Evolutionary conservation across 2,797 vertebrate species (phyloP).

Genomic region (Sus cebifrons): DNA sequence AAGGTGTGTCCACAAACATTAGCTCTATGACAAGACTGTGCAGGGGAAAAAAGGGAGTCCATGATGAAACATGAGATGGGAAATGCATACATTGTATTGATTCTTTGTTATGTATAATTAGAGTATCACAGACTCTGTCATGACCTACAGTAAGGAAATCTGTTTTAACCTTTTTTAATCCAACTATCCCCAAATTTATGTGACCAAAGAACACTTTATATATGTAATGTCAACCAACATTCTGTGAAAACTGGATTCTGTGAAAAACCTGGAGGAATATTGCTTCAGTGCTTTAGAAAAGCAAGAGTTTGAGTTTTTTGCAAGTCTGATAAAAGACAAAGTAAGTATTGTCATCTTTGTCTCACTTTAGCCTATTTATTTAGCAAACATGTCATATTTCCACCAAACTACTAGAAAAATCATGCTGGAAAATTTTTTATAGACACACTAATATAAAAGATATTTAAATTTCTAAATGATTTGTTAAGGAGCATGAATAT

Average conservation of each 20-base stretch:
- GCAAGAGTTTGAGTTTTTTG: background rate
- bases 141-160: background rate
- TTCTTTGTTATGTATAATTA: conserved; percentile 29
- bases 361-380: background rate
- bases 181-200: conserved; percentile 8
- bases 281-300: background rate
- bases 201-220: conserved; percentile 2
- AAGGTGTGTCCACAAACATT: background rate
- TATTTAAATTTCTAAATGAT: conserved; percentile 46
- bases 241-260: background rate
- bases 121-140: background rate
- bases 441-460: background rate
- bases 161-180: conserved; percentile 20
- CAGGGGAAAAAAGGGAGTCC: background rate
- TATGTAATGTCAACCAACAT: background rate
- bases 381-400: background rate
- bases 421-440: background rate
- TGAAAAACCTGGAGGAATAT: background rate
- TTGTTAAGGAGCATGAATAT: conserved; percentile 9
- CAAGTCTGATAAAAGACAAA: background rate
- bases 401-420: background rate
- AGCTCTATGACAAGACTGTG: background rate
- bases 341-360: background rate
- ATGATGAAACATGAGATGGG: background rate
- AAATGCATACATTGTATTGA: background rate